phyloP scores from a whole-genome alignment of 2,888 invertebrate genomes.

The Hypsopygia costalis region DNA sequence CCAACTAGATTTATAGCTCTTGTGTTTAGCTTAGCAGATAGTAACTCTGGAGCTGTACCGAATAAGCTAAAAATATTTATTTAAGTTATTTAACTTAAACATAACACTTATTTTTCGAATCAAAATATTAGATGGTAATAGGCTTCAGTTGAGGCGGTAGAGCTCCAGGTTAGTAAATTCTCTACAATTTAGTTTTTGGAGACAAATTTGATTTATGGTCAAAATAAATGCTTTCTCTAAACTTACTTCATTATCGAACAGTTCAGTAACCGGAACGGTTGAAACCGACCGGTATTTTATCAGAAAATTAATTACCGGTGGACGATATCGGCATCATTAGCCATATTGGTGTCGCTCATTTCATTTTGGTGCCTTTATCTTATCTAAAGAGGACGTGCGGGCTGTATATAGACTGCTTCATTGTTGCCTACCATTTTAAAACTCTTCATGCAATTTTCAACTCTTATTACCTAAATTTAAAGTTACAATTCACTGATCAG shows the following conservation, averaged over 20 bases:
- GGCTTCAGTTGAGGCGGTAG: too few relatives aligned
- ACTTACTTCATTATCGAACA: neutral
- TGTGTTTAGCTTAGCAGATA: too few relatives aligned
- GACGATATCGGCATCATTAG: conserved; percentile 61
- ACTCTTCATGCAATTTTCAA: conserved; percentile 21
- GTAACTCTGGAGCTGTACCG: too few relatives aligned
- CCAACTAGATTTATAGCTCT: too few relatives aligned
- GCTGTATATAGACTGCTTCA: conserved; percentile 58
- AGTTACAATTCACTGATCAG: conserved; percentile 19
- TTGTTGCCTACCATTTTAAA: conserved; percentile 46
- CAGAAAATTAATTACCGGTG: conserved; percentile 68
- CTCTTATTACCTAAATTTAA: conserved; percentile 11
- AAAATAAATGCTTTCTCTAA: too few relatives aligned
- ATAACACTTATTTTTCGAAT: too few relatives aligned
- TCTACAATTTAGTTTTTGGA: too few relatives aligned
- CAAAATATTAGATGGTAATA: too few relatives aligned
- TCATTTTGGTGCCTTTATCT: conserved; percentile 73
- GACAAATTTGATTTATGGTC: too few relatives aligned
- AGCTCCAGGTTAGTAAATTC: too few relatives aligned
- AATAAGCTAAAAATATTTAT: too few relatives aligned
- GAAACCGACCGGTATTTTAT: conserved; percentile 52
- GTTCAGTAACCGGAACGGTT: conserved; percentile 23
- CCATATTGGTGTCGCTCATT: conserved; percentile 68
- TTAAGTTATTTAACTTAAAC: too few relatives aligned
- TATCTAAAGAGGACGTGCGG: conserved; percentile 81